phyloP scores from a whole-genome alignment of 1,140 invertebrate genomes.

The Trinorchestia longiramus region DNA sequence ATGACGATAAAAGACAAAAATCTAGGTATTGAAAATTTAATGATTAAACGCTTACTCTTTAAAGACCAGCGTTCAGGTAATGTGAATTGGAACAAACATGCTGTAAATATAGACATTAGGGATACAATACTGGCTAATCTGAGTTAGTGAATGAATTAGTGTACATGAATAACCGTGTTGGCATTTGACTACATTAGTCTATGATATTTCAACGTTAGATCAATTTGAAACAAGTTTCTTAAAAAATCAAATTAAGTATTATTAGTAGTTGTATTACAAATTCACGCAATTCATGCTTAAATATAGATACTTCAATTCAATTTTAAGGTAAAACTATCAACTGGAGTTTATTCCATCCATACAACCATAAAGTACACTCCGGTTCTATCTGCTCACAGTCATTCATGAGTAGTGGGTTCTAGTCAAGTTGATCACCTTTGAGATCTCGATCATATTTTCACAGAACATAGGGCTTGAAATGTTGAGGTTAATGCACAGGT shows the following conservation, averaged over 20 bases:
- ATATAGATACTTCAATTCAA: neutral
- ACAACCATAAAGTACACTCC: neutral
- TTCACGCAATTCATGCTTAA: neutral
- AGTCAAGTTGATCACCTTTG: conserved; percentile 50
- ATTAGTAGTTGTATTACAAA: neutral
- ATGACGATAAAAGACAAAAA: no score
- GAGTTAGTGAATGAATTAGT: no score
- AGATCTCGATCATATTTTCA: conserved; percentile 56
- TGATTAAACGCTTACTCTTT: no score
- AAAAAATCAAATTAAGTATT: neutral
- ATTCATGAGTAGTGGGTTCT: neutral
- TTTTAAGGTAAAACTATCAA: neutral
- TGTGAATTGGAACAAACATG: no score
- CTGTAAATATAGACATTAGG: no score
- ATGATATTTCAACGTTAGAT: neutral
- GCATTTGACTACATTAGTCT: no score
- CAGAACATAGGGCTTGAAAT: conserved; percentile 57
- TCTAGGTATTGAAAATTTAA: no score
- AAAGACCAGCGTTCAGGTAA: no score
- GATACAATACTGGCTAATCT: no score
- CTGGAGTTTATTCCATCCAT: neutral
- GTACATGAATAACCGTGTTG: no score
- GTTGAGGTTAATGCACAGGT: conserved; percentile 56
- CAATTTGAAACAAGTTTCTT: neutral
- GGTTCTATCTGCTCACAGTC: neutral